phyloP scores from a whole-genome alignment of 2,888 invertebrate genomes.

The Dasysyrphus albostriatus region DNA sequence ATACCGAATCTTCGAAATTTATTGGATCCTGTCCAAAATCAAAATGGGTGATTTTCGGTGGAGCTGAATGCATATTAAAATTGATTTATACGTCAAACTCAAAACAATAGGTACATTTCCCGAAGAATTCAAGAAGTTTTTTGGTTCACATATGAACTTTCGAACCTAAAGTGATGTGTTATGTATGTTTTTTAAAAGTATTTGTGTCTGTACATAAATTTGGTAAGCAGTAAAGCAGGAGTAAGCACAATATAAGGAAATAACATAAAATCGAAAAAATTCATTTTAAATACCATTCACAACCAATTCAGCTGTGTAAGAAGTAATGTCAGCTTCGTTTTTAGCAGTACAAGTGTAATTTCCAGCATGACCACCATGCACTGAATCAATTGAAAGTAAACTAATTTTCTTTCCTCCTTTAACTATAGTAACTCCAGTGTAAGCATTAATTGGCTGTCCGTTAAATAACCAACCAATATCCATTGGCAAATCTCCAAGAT shows the following conservation, averaged over 20 bases:
- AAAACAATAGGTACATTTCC: background rate
- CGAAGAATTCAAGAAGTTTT: background rate
- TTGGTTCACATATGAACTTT: background rate
- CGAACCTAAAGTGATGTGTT: constrained; percentile 19
- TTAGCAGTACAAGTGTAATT: constrained; percentile 90
- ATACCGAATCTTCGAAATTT: constrained; percentile 89
- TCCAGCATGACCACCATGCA: constrained; percentile 88
- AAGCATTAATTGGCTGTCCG: constrained; percentile 82
- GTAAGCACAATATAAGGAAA: constrained; percentile 51
- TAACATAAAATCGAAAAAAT: constrained; percentile 31
- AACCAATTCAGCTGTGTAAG: constrained; percentile 88
- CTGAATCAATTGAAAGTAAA: constrained; percentile 87
- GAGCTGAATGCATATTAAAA: constrained; percentile 85
- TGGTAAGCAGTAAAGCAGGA: constrained; percentile 51
- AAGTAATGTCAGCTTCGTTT: constrained; percentile 88
- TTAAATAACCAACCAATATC: constrained; percentile 86
- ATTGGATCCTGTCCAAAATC: constrained; percentile 90
- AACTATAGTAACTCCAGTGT: constrained; percentile 83
- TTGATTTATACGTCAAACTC: background rate
- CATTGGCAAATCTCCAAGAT: constrained; percentile 88
- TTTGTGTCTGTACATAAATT: constrained; percentile 27
- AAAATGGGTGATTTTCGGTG: constrained; percentile 91
- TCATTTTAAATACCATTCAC: constrained; percentile 86
- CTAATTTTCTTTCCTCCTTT: constrained; percentile 86
- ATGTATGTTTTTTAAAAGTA: constrained; percentile 14